Percentiles rank a stretch among this genome's conserved stretches.
Conservation (phyloP, 2,888 invertebrate genomes). For the Heliconius ismenius region DNA sequence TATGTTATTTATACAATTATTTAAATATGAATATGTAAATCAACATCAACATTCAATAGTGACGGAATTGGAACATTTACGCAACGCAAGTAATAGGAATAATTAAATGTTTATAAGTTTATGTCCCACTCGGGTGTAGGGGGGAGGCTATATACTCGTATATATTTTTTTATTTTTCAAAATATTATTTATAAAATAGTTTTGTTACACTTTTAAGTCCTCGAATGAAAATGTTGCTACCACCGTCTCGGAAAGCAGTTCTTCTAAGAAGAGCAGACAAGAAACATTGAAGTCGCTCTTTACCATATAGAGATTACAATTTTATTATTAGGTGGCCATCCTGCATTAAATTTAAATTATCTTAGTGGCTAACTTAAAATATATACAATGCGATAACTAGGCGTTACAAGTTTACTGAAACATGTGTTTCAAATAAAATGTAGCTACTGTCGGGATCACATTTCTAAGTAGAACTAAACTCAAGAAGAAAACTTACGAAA, state of each 20-base stretch:
- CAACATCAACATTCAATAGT: not conserved
- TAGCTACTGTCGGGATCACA: not conserved
- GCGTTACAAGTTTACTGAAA: not conserved
- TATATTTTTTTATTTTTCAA: not conserved
- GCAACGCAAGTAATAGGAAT: not conserved
- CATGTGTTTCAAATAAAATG: not conserved
- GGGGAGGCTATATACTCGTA: too few species aligned
- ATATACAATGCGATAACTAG: not conserved
- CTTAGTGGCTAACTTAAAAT: too few species aligned
- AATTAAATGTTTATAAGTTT: not conserved
- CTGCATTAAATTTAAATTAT: too few species aligned
- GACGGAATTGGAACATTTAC: not conserved
- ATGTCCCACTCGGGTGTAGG: not conserved
- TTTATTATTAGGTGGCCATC: too few species aligned
- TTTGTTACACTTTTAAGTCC: not conserved
- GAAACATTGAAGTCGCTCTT: not conserved
- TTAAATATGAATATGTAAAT: not conserved
- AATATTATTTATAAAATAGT: not conserved
- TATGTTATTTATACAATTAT: not conserved
- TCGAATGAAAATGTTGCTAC: not conserved
- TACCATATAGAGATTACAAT: too few species aligned
- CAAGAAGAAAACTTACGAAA: constrained; percentile 12
- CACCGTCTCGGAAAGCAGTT: too few species aligned
- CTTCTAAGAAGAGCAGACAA: not conserved
- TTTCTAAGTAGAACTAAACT: not conserved